Conservation (phyloP, 53 echinoderm and acorn worm genomes). For the Crossaster papposus region DNA sequence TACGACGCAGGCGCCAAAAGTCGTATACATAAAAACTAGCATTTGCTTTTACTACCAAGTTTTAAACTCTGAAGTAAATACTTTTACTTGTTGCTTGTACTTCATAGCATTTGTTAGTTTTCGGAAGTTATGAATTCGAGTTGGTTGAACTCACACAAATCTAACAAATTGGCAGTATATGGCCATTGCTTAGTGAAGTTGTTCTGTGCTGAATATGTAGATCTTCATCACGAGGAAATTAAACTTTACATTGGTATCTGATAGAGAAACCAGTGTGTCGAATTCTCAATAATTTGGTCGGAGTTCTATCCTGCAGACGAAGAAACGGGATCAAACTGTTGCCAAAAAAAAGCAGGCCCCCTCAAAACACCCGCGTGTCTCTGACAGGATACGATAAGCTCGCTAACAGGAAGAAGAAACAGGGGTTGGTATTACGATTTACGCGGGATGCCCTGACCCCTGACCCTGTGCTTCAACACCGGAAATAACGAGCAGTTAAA, state of each 20-base stretch:
- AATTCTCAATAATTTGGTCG: neutral
- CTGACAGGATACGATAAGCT: constrained; percentile 64
- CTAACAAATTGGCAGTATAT: neutral
- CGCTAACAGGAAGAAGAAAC: neutral
- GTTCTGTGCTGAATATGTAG: neutral
- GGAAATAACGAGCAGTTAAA: constrained; percentile 47
- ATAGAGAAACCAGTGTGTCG: neutral
- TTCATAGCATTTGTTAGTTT: too few species aligned
- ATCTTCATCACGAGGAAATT: neutral
- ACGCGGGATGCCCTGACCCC: constrained; percentile 43
- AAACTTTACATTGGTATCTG: neutral
- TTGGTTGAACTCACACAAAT: too few species aligned
- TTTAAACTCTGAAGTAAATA: too few species aligned
- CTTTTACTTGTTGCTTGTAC: too few species aligned
- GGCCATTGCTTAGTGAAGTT: neutral
- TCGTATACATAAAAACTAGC: too few species aligned
- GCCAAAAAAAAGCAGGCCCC: neutral
- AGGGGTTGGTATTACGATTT: constrained; percentile 54
- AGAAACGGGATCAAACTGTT: neutral
- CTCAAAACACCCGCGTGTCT: neutral
- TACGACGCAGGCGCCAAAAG: too few species aligned
- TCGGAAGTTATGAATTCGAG: too few species aligned
- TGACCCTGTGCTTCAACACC: constrained; percentile 44
- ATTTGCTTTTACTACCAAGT: too few species aligned
- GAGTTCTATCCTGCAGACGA: neutral